Base-by-base conservation (phyloP, 64 coral and sea anemone genomes). In the Stichodactyla mertensii region DNA sequence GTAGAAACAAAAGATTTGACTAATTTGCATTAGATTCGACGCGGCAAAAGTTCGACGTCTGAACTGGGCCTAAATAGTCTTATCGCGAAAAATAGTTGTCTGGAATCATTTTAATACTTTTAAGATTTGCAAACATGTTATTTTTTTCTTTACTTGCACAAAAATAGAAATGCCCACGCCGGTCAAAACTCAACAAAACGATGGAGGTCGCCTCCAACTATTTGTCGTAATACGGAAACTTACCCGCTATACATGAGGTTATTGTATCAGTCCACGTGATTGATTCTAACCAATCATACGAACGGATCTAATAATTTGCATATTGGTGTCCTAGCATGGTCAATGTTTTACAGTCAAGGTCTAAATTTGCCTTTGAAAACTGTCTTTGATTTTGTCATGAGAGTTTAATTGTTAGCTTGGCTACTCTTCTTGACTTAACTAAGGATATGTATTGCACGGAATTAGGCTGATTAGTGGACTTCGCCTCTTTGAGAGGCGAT, bases 401-500 rank as follows among this genome's bases (percentile, higher is more conserved):
- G 27, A 26, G 27, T 28, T 74, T 31, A 74, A 74, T 13, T 74
- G 4, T 23, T 10, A 23, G n/a, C 69, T 26, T 5, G n/a, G 23
- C 2, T 27, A 71, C 16, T 24, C 20, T 71, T 20, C 66, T 71
- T 71, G 19, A 20, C 8, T 71, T 11, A 31, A 27, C 69, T 74
- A 31, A 13, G 69, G 54, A 53, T 2, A 81, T 81, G 78, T 53
- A 14, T 55, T 52, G 15, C 36, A 19, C 10, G 15, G 78, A 52
- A 81, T 52, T 52, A 81, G 26, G 51, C 51, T 81, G 15, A 81
- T 81, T 81, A 55, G 15, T 81, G 78, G 78, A 52, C 78, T 81
- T 81, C 78, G 78, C 78, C 78, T 81, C 78, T 81, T 54, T 52
- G 22, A 81, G 78, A 81, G 78, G 78, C 78, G 52, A 20, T 5